Evolutionary conservation across 2,888 invertebrate genomes (phyloP), one percentile per base, ranked within the genome.

Genomic region (Iphiclides podalirius): DNA sequence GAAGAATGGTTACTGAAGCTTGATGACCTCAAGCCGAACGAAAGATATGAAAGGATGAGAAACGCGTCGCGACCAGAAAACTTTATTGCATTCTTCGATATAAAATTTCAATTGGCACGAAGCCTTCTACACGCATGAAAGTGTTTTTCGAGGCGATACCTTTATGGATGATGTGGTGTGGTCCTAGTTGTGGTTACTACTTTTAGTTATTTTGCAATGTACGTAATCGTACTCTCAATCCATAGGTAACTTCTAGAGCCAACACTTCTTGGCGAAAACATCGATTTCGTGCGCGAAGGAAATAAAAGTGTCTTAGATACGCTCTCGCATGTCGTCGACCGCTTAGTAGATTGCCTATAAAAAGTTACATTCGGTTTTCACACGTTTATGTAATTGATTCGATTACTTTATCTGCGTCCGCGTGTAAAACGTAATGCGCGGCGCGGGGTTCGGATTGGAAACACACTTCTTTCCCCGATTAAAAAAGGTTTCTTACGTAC

Each of bases 371-470:
- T 40, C 50, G 35, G 14, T 44, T 40, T 45, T 50, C 50, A 45
- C 50, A 45, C 50, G 40, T 50, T 45, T 45, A 40, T 39, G 35
- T 44, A 50, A 50, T 45, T 45, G 40, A 40, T 36, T 39, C 43
- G 14, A 49, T 44, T 40, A 36, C 34, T 20, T 26, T 50, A 43
- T 26, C 12, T 40, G 11, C 14, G 15, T 33, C 33, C 15, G 37
- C 1, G 7, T 35, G 35, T 47, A 28, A 38, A 45, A 31, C 11
- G 31, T 31, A 31, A 39, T 46, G 37, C 2, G 1, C 17, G 12
- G 33, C 14, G 38, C 23, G 20, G 14, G 33, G 23, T 43, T 23
- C 14, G 17, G 43, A 43, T 26, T 39, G 43, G 23, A 16, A 34
- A 43, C 20, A 42, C 13, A 17, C 16, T 14, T 39, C 12, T 26